Base-by-base conservation (phyloP, 1,140 invertebrate genomes). In the Hylaeus anthracinus region DNA sequence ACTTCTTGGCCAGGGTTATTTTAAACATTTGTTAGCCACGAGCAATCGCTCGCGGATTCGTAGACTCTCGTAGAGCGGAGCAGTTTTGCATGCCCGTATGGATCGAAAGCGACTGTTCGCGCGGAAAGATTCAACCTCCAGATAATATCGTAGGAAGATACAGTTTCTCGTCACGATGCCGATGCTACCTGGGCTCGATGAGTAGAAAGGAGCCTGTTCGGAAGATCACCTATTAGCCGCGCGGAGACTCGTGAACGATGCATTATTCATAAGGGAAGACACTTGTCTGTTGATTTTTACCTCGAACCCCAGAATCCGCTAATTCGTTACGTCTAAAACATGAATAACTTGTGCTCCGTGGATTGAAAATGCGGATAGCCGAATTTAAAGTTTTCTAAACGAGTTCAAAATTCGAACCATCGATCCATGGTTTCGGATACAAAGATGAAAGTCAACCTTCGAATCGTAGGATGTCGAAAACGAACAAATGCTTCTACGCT, bases 91-190 rank as follows among this genome's bases (percentile, higher is more conserved):
- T 76, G 73, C 74, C 75, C 77, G 82, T 79, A 58, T 85, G 75
- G 80, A 86, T 83, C 85, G 85, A 87, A 83, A 83, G 85, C 81
- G 73, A 73, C 73, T 86, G 84, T 69, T 86, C 69, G 85, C 84
- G 72, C 72, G 84, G 81, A 87, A 87, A 86, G 85, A 87, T 87
- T 69, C 76, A 71, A 15, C 76, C 53, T 48, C 10, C 45, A 76
- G 85, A 87, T 87, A 83, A 86, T 80, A 83, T 86, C 84, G 70
- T 71, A 63, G 76, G 72, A 83, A 86, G 85, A 87, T 86, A 86
- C 72, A 72, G 76, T 86, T 86, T 81, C 80, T 86, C 84, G 85
- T 86, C 84, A 86, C 80, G 84, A 86, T 58, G 69, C 39, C 80
- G 84, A 86, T 58, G 69, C 39, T 48, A 60, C 72, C 53, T 69